A percentile compares a stretch with the other conserved stretches of the same genome.
Evolutionary conservation across 2,113 vertebrate species (phyloP).

Genomic region (Lamprologus tigripictilis): DNA sequence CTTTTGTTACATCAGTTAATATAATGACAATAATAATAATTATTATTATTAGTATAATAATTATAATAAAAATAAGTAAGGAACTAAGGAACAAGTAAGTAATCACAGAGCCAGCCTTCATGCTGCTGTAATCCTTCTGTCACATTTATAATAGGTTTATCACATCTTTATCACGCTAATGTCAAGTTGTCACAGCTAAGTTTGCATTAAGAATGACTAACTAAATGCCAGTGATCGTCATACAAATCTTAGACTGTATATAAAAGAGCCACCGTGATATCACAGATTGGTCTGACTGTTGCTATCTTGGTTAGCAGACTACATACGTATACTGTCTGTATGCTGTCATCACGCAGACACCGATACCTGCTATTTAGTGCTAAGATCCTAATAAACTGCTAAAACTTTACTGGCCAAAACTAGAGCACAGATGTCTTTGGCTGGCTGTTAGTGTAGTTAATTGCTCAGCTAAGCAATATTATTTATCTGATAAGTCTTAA

Average conservation of each 20-base stretch:
- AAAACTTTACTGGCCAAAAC: background rate
- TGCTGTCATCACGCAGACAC: background rate
- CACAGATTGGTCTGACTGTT: background rate
- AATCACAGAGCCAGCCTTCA: background rate
- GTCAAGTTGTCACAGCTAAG: background rate
- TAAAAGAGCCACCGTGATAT: background rate
- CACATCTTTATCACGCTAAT: background rate
- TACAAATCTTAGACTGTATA: background rate
- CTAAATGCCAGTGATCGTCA: background rate
- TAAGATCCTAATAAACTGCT: background rate
- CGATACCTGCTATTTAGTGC: background rate
- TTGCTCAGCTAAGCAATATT: background rate
- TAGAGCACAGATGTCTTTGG: background rate
- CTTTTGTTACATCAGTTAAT: background rate
- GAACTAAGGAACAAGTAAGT: background rate
- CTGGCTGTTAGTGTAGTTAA: background rate
- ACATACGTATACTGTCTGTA: background rate
- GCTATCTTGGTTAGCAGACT: background rate
- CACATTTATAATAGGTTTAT: background rate
- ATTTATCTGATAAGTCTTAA: background rate
- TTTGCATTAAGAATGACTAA: background rate
- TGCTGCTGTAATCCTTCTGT: background rate
- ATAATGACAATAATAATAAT: background rate
- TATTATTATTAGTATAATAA: rapidly evolving
- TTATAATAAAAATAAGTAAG: background rate